Evolutionary conservation across 2,888 invertebrate genomes (phyloP).

Genomic region (Monochamus alternatus): DNA sequence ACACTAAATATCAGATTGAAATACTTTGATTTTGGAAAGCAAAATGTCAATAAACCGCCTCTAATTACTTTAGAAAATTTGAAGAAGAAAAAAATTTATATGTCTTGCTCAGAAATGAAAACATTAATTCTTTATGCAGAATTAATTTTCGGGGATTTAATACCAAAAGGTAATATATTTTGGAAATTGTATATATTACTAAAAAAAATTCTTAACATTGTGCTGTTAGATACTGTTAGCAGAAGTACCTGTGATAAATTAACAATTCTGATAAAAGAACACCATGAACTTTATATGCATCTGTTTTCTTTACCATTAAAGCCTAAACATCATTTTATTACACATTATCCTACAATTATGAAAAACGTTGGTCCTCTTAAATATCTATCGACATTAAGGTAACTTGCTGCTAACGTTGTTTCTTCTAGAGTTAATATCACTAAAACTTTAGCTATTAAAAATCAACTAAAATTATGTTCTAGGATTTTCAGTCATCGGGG

Average conservation of each 20-base stretch:
- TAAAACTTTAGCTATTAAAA: conserved; percentile 24
- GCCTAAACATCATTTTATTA: conserved; percentile 30
- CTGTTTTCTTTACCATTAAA: conserved; percentile 1
- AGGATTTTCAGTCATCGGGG: too few relatives aligned
- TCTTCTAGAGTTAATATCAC: conserved; percentile 28
- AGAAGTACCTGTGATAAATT: neutral
- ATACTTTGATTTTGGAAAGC: too few relatives aligned
- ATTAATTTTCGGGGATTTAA: neutral
- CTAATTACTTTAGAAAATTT: too few relatives aligned
- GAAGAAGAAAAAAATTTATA: too few relatives aligned
- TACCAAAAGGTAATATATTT: conserved; percentile 19
- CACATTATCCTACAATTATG: conserved; percentile 25
- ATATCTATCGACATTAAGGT: conserved; percentile 9
- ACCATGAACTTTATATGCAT: conserved; percentile 17
- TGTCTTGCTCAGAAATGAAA: too few relatives aligned
- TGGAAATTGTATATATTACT: conserved; percentile 34
- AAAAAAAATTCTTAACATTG: conserved; percentile 24
- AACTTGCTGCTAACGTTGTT: conserved; percentile 32
- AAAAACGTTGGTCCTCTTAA: conserved; percentile 10
- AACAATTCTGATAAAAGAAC: conserved; percentile 16
- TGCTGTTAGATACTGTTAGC: neutral
- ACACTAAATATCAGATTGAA: too few relatives aligned
- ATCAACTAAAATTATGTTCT: too few relatives aligned
- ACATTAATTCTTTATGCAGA: too few relatives aligned
- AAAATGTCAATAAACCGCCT: too few relatives aligned